Base-by-base conservation (phyloP, 2,888 invertebrate genomes). In the Rhopalosiphum nymphaeae region DNA sequence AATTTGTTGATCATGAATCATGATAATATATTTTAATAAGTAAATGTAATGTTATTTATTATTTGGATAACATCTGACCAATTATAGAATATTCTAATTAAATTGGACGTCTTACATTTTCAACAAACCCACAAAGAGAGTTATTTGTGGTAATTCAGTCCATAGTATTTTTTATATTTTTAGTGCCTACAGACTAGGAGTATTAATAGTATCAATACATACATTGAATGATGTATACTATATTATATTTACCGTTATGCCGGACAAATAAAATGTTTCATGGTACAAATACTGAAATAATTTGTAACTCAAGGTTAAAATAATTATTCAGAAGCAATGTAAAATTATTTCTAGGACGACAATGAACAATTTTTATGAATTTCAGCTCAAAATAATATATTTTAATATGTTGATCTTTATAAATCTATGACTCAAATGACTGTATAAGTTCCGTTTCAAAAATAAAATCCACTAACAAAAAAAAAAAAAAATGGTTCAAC, bases 251-350 rank as follows among this genome's bases (percentile, higher is more conserved):
- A 86, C 44, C 29, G 46, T 86, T 86, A 21, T 86, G 44, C 46
- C n/a, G 46, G 16, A 26, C 46, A 86, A 44, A 86, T 44, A 46
- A 46, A 44, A 85, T 86, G 29, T 46, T 86, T 29, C 44, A 46
- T 25, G 16, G 46, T n/a, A 16, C 29, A 46, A 86, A 86, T 44
- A 86, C 46, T 86, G 13, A 46, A 86, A 86, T 44, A 86, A 13
- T 86, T 86, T n/a, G 57, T 85, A 13, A 29, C 9, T 53, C 85
- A 85, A 91, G 85, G 91, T 44, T 57, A 85, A 86, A 91, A 86
- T 85, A 91, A 91, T 91, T 46, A 44, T 85, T 57, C 21, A 56
- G 44, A 44, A n/a, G 10, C n/a, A 49, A 36, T 53, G 10, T 56
- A n/a, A 42, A 49, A 78, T n/a, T 25, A 49, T 56, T 56, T 91